Percentiles rank a stretch among this genome's conserved stretches.
Conservation (phyloP, 1,140 invertebrate species). For the Zaprionus ornatus region DNA sequence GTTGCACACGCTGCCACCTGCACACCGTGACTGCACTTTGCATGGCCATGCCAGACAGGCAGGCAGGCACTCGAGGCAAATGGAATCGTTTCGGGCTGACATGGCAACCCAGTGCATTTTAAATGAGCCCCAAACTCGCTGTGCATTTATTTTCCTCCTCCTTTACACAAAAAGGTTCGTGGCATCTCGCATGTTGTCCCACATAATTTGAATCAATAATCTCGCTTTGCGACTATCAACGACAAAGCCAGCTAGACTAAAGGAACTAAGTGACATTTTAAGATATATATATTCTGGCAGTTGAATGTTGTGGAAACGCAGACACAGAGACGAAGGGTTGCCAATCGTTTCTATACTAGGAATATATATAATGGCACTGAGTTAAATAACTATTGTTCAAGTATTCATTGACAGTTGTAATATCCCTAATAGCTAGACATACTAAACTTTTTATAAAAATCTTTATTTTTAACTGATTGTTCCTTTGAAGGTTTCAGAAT, state of each 20-base stretch:
- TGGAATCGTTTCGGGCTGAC: slow-evolving; percentile 24
- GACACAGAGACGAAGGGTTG: no score
- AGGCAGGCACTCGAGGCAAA: slow-evolving; percentile 16
- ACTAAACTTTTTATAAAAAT: no score
- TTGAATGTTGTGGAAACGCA: not conserved
- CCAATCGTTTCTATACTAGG: no score
- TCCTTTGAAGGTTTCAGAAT: no score
- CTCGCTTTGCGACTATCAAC: not conserved
- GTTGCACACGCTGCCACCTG: not conserved
- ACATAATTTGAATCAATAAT: slow-evolving; percentile 18
- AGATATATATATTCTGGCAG: not conserved
- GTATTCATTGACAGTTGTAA: no score
- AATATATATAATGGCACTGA: no score
- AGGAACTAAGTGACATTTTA: not conserved
- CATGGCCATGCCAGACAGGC: no score
- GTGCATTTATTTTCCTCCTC: not conserved
- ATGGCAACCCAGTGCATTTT: slow-evolving; percentile 20
- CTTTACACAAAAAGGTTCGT: slow-evolving; percentile 4
- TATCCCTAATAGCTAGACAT: no score
- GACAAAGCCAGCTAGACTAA: not conserved
- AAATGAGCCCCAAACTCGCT: slow-evolving; percentile 14
- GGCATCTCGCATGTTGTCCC: not conserved
- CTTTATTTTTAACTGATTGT: no score
- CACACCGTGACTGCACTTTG: not conserved
- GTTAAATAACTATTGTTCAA: no score